Percentiles rank a stretch among this genome's conserved stretches.
These are phyloP conservation scores for Notothenia coriiceps DNA, from an alignment of 2,113 vertebrate species.

Conservation along the genomic window DNA sequence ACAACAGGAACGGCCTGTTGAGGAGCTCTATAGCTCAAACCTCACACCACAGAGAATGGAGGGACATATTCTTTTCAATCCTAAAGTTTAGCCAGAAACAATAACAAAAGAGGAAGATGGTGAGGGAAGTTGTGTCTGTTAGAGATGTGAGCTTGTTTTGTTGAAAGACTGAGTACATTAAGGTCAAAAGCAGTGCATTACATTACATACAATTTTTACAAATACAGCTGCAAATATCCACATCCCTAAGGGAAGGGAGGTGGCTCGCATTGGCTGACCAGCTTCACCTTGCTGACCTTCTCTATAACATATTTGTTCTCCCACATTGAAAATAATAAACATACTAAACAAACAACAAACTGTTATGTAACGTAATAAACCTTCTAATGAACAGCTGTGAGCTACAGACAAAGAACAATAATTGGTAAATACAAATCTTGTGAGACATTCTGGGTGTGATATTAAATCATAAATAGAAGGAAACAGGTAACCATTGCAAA, in stretches of 20 bases:
- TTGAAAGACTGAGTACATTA: background rate
- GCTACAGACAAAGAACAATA: background rate
- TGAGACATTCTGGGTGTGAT: conserved; percentile 41
- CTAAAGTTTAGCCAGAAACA: conserved; percentile 4
- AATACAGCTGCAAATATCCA: conserved; percentile 1
- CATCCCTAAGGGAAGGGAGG: background rate
- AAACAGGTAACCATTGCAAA: background rate
- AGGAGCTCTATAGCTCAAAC: conserved; percentile 7
- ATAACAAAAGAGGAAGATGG: conserved; percentile 55
- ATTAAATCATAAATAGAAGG: conserved; percentile 26
- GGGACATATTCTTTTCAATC: background rate
- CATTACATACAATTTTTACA: background rate
- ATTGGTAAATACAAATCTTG: background rate
- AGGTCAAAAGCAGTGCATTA: background rate
- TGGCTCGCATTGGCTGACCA: background rate
- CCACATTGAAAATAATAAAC: background rate
- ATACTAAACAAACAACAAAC: background rate
- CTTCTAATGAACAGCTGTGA: background rate
- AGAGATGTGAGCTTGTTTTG: background rate
- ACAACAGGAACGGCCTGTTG: conserved; percentile 46
- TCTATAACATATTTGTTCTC: background rate
- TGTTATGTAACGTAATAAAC: background rate
- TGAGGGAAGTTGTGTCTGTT: conserved; percentile 54
- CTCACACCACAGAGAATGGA: conserved; percentile 2
- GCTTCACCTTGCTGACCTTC: background rate